Percentiles rank a stretch among this genome's conserved stretches.
Conservation (phyloP, 2,888 invertebrate genomes). For the Axea sp. region DNA sequence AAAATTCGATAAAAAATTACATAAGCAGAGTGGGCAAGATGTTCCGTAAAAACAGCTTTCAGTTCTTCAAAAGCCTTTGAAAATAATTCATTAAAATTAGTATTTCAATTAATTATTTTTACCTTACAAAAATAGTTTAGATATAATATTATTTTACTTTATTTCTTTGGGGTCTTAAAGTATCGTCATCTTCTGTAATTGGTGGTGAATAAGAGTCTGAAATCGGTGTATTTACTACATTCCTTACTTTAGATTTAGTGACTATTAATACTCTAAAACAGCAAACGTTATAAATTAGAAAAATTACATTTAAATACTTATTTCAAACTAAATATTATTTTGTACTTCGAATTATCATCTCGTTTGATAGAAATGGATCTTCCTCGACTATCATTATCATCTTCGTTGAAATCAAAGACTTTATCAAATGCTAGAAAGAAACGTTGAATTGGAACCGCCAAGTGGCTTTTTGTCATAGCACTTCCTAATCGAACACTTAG, state of each 20-base stretch:
- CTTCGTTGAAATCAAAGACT: constrained; percentile 79
- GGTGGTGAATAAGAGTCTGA: constrained; percentile 84
- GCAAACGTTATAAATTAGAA: neutral
- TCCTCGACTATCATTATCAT: constrained; percentile 54
- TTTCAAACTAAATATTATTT: no score
- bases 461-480: constrained; percentile 87
- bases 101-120: no score
- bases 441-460: constrained; percentile 85
- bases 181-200: constrained; percentile 68
- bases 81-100: no score
- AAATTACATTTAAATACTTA: no score
- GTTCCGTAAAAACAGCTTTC: constrained; percentile 89
- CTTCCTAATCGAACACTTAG: constrained; percentile 88
- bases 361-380: constrained; percentile 47
- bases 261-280: constrained; percentile 29
- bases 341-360: constrained; percentile 56
- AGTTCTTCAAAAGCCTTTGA: constrained; percentile 88
- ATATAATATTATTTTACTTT: constrained; percentile 64
- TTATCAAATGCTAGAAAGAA: constrained; percentile 92
- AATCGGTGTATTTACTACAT: constrained; percentile 78
- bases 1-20: constrained; percentile 87
- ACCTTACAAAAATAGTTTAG: no score
- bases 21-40: constrained; percentile 91
- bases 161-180: constrained; percentile 72
- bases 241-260: constrained; percentile 53